phyloP scores from a whole-genome alignment of 2,888 invertebrate species.

The Parascotia fuliginaria region DNA sequence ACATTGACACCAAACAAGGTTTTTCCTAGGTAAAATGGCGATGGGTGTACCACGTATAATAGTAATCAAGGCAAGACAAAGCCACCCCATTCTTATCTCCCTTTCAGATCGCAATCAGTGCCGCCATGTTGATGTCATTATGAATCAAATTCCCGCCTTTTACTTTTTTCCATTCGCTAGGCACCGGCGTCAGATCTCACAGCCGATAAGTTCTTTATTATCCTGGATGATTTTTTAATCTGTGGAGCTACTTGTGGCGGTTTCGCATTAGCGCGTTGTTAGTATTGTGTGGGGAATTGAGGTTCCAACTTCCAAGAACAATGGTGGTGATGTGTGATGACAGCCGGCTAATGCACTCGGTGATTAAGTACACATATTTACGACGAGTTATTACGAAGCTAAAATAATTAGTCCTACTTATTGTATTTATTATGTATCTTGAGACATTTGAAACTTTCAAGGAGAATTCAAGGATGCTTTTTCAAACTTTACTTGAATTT shows the following conservation, averaged over 20 bases:
- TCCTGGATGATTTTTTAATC: constrained; percentile 84
- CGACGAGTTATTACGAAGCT: too few species aligned
- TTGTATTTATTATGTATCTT: too few species aligned
- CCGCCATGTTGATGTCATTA: constrained; percentile 81
- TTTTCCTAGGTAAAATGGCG: constrained; percentile 4
- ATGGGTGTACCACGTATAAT: constrained; percentile 37
- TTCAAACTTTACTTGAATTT: too few species aligned
- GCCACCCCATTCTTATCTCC: constrained; percentile 76
- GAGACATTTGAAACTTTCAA: too few species aligned
- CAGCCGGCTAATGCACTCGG: constrained; percentile 32
- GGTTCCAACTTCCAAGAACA: constrained; percentile 40
- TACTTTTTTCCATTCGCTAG: constrained; percentile 68
- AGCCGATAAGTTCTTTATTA: constrained; percentile 83
- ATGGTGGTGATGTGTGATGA: constrained; percentile 32
- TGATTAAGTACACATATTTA: constrained; percentile 30
- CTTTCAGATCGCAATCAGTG: constrained; percentile 80
- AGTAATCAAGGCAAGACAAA: constrained; percentile 76
- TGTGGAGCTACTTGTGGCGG: constrained; percentile 66
- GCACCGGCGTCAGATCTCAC: constrained; percentile 80
- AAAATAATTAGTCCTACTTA: too few species aligned
- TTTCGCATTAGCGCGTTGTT: constrained; percentile 71
- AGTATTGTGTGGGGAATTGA: constrained; percentile 50
- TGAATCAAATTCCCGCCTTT: constrained; percentile 83
- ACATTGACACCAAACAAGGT: neutral
- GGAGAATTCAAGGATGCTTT: too few species aligned